Percentiles rank a stretch among this genome's conserved stretches.
phyloP scores from a whole-genome alignment of 2,888 invertebrate genomes.

The Galerucella calmariensis region DNA sequence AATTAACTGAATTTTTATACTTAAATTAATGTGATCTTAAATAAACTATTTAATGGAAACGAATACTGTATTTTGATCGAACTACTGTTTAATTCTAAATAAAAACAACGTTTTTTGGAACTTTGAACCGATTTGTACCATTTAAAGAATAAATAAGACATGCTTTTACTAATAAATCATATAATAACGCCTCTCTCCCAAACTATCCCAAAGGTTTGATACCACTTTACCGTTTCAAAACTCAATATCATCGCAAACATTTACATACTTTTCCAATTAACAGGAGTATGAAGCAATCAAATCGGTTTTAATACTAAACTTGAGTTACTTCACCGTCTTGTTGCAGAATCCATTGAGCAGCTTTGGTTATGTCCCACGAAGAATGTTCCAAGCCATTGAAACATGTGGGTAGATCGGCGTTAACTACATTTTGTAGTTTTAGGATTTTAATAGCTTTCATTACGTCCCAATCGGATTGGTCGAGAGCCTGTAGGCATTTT shows the following conservation, averaged over 20 bases:
- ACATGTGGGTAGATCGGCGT: slow-evolving; percentile 62
- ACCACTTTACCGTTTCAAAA: background rate
- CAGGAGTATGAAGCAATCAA: background rate
- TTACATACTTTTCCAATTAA: background rate
- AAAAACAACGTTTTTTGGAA: background rate
- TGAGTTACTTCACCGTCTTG: slow-evolving; percentile 61
- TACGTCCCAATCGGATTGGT: slow-evolving; percentile 89
- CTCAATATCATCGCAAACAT: background rate
- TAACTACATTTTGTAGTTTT: slow-evolving; percentile 70
- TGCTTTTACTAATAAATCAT: background rate
- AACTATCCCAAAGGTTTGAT: background rate
- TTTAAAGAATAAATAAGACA: background rate
- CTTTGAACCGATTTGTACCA: background rate
- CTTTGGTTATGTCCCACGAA: slow-evolving; percentile 76
- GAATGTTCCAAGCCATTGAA: slow-evolving; percentile 70
- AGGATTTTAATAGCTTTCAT: slow-evolving; percentile 88
- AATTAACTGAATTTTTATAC: too few relatives aligned
- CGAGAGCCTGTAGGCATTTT: slow-evolving; percentile 82
- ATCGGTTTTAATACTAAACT: slow-evolving; percentile 48
- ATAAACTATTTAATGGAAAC: too few relatives aligned
- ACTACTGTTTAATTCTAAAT: background rate
- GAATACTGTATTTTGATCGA: background rate
- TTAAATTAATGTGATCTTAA: too few relatives aligned
- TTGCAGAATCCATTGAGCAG: slow-evolving; percentile 72
- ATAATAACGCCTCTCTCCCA: background rate